A percentile compares a stretch with the other conserved stretches of the same genome.
phyloP scores from a whole-genome alignment of 2,888 invertebrate species.

The Tachina lurida region DNA sequence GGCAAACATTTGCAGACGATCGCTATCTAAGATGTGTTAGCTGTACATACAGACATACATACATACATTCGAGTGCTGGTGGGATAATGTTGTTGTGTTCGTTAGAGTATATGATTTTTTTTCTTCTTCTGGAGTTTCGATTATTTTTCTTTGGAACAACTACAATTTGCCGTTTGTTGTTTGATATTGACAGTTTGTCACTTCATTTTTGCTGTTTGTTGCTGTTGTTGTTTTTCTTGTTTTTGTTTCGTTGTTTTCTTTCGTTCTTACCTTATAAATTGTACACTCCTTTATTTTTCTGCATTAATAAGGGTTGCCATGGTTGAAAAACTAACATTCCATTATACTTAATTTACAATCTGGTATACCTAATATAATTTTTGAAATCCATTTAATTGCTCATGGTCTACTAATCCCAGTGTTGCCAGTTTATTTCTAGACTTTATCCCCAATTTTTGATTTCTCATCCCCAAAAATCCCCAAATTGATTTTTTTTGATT shows the following conservation, averaged over 20 bases:
- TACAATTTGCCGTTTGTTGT: conserved; percentile 71
- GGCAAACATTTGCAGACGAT: conserved; percentile 64
- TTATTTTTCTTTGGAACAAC: conserved; percentile 52
- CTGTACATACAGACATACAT: background rate
- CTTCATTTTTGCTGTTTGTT: conserved; percentile 75
- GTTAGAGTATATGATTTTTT: conserved; percentile 31
- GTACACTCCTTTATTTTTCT: conserved; percentile 62
- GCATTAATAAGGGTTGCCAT: conserved; percentile 50
- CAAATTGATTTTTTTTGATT: no score
- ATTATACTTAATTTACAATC: no score
- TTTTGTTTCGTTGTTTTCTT: conserved; percentile 15
- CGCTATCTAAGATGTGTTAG: conserved; percentile 55
- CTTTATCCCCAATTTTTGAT: no score
- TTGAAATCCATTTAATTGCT: no score
- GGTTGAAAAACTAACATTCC: background rate
- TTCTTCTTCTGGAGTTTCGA: conserved; percentile 23
- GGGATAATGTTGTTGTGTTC: conserved; percentile 51
- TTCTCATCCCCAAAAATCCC: no score
- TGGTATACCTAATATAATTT: no score
- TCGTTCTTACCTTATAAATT: conserved; percentile 26
- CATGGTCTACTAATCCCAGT: no score
- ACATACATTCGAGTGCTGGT: conserved; percentile 26
- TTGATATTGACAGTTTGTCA: conserved; percentile 79
- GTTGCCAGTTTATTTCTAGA: no score
- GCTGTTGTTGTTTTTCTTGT: no score